These are phyloP conservation scores for Corapipo altera DNA, from an alignment of 2,113 vertebrate species.

Conservation along the genomic window DNA sequence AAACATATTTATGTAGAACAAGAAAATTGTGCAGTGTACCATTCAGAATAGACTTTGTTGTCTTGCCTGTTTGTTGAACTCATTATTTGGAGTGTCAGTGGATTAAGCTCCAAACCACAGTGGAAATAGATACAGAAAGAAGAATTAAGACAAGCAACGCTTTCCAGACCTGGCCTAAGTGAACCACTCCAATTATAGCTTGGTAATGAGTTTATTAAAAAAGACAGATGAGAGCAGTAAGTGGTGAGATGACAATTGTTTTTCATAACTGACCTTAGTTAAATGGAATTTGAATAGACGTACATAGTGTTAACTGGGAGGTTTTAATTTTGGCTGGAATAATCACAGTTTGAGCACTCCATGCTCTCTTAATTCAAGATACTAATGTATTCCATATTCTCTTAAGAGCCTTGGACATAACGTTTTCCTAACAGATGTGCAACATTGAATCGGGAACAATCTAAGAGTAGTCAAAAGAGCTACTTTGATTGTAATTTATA, in stretches of 20 bases:
- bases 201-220: constrained; percentile 51
- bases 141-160: not conserved
- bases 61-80: not conserved
- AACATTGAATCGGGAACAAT: constrained; percentile 8
- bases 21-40: not conserved
- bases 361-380: not conserved
- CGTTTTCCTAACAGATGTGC: constrained; percentile 25
- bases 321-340: constrained; percentile 34
- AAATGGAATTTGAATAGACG: constrained; percentile 27
- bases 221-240: constrained; percentile 3
- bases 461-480: not conserved
- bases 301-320: not conserved
- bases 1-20: not conserved
- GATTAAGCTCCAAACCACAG: not conserved
- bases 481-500: constrained; percentile 28
- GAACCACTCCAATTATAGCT: constrained; percentile 14
- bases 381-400: not conserved
- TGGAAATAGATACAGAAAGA: not conserved
- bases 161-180: not conserved
- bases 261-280: constrained; percentile 39
- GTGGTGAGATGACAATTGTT: constrained; percentile 28
- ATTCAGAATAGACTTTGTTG: not conserved
- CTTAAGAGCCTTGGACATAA: not conserved
- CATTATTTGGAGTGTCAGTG: not conserved
- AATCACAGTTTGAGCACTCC: not conserved